These are phyloP conservation scores for Opisthocomus hoazin DNA, from an alignment of 2,113 vertebrate species.

Conservation along the genomic window DNA sequence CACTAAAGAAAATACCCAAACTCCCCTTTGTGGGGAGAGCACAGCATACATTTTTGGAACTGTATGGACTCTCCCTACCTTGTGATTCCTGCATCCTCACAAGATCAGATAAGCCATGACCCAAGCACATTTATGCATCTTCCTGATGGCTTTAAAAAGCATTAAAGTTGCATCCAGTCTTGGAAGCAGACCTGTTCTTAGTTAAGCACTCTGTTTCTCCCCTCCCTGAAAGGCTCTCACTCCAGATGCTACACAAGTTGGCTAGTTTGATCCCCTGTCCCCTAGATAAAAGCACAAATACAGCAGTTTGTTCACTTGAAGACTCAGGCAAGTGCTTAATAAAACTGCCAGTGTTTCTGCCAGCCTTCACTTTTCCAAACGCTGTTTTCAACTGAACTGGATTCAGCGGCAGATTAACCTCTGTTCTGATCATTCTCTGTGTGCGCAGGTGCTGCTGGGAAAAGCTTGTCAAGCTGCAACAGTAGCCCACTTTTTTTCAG, in stretches of 20 bases:
- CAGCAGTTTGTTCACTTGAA: background rate
- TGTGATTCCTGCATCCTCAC: background rate
- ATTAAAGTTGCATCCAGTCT: background rate
- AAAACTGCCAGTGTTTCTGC: background rate
- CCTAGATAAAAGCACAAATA: background rate
- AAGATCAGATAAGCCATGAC: background rate
- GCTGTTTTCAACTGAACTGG: background rate
- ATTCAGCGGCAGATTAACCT: slow-evolving; percentile 22
- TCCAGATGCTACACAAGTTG: background rate
- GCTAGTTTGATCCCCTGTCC: background rate
- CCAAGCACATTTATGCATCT: background rate
- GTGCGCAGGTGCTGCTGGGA: background rate
- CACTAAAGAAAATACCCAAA: background rate
- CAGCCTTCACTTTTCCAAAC: background rate
- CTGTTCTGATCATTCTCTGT: background rate
- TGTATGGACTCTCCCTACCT: background rate
- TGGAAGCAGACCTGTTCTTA: background rate
- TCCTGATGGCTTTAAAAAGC: background rate
- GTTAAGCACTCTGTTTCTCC: background rate
- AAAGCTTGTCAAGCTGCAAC: background rate
- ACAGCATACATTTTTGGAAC: background rate
- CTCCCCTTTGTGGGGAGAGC: background rate
- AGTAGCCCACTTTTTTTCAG: background rate
- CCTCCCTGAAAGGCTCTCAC: background rate
- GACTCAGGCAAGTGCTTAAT: background rate